A percentile compares a stretch with the other conserved stretches of the same genome.
Conservation (phyloP, 1,140 invertebrate species). For the Paramacrobiotus metropolitanus region DNA sequence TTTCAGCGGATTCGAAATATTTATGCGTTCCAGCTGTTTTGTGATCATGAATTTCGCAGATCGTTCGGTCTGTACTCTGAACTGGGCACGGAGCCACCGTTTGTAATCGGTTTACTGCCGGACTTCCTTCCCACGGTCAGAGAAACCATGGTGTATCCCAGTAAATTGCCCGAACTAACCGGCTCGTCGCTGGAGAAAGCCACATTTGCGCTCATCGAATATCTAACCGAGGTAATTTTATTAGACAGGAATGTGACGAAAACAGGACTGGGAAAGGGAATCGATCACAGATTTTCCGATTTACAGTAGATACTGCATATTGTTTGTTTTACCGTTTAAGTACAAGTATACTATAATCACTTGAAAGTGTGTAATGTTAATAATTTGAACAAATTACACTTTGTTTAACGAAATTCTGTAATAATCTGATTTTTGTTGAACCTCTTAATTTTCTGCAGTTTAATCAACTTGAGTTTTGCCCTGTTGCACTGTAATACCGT, state of each 20-base stretch:
- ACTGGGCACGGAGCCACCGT: slow-evolving; percentile 66
- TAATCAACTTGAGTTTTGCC: too few species aligned
- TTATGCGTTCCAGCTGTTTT: slow-evolving; percentile 70
- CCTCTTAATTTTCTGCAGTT: too few species aligned
- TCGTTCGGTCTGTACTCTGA: slow-evolving; percentile 74
- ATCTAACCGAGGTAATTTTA: slow-evolving; percentile 46
- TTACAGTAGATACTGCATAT: too few species aligned
- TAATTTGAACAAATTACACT: too few species aligned
- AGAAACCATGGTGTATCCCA: slow-evolving; percentile 30
- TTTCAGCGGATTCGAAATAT: slow-evolving; percentile 66
- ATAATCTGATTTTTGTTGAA: too few species aligned
- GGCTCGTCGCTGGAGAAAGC: slow-evolving; percentile 64
- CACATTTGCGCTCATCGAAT: slow-evolving; percentile 63
- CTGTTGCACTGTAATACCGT: too few species aligned
- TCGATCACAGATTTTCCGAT: too few species aligned
- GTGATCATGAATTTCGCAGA: slow-evolving; percentile 56
- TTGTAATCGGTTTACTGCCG: slow-evolving; percentile 80
- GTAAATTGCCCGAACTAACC: slow-evolving; percentile 37
- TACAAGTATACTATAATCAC: slow-evolving; percentile 7
- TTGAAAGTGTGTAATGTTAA: too few species aligned
- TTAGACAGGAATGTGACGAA: not conserved
- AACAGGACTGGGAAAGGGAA: too few species aligned
- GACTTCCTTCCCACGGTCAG: slow-evolving; percentile 47
- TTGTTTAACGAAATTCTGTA: too few species aligned
- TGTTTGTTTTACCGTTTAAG: not conserved